These are phyloP conservation scores for Poeciliopsis turneri DNA, from an alignment of 2,797 vertebrate species.

Conservation along the genomic window DNA sequence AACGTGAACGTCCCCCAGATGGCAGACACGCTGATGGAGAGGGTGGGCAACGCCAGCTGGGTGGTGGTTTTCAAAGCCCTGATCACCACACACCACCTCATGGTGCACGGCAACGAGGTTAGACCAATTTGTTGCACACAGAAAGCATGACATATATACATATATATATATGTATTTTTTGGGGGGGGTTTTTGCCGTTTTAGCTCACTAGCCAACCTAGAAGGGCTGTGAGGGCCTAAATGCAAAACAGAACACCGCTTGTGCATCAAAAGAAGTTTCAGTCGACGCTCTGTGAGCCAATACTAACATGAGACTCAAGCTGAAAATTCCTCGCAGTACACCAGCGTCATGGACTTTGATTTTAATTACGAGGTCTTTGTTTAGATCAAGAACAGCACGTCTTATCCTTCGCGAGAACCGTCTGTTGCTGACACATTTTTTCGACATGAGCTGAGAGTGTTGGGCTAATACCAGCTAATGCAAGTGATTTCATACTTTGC, in stretches of 20 bases:
- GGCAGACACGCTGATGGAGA: constrained; percentile 96
- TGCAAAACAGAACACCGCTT: background rate
- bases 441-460: too few relatives aligned
- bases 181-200: background rate
- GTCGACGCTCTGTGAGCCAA: background rate
- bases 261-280: background rate
- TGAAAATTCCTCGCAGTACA: background rate
- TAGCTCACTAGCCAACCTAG: background rate
- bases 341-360: background rate
- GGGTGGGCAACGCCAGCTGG: constrained; percentile 98
- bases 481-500: too few relatives aligned
- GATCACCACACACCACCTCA: constrained; percentile 96
- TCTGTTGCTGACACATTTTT: too few relatives aligned
- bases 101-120: constrained; percentile 99
- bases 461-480: too few relatives aligned
- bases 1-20: constrained; percentile 97
- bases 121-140: constrained; percentile 29
- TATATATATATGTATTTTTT: too few relatives aligned
- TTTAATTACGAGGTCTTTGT: too few relatives aligned
- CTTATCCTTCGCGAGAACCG: too few relatives aligned
- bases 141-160: background rate
- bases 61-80: constrained; percentile 99
- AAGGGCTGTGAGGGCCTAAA: background rate
- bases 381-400: too few relatives aligned
- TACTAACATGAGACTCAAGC: background rate